Base-by-base conservation (phyloP, 2,113 vertebrate genomes). In the Dolichotis patagonum region DNA sequence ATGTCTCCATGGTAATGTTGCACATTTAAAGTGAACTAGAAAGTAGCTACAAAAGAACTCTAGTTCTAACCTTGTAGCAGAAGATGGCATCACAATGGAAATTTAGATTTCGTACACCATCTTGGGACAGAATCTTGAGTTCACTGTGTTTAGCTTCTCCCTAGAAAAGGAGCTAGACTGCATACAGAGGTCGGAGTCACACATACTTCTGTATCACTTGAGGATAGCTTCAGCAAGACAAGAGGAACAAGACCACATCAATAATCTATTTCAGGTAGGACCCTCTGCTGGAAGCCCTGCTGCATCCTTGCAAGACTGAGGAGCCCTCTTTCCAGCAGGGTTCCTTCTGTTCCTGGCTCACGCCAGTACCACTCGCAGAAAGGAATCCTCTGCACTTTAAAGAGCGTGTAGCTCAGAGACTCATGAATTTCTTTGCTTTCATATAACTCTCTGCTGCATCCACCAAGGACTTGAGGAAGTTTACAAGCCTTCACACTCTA, bases 31-130 rank as follows among this genome's bases (percentile, higher is more conserved):
- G 46, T 84, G n/a, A 96, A 80, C 28, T 84, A 24, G n/a, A 85
- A 96, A 92, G 38, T 92, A 82, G 38, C 56, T 96, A 88, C 19
- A 69, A 67, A 96, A 89, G 19, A n/a, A 62, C 75, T 87, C 89
- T 80, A 60, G 85, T 94, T 89, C 83, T 89, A 65, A 89, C 84
- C 80, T 91, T 63, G 63, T n/a, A n/a, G 81, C 30, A 87, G 54
- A 93, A 62, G 69, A 85, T 6, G 28, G 32, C 28, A 73, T 14
- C 20, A n/a, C 90, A 67, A 3, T 58, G 16, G 56, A 86, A 80
- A 91, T 91, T 43, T 38, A 67, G 73, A 49, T 63, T 90, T 93
- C 60, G 38, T 52, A 60, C 1, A 52, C 78, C 65, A 91, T 85
- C 83, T 71, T 54, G 93, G 95, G 41, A 89, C 24, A 91, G 67